phyloP scores from a whole-genome alignment of 2,888 invertebrate genomes.

The Oxycera nigricornis region DNA sequence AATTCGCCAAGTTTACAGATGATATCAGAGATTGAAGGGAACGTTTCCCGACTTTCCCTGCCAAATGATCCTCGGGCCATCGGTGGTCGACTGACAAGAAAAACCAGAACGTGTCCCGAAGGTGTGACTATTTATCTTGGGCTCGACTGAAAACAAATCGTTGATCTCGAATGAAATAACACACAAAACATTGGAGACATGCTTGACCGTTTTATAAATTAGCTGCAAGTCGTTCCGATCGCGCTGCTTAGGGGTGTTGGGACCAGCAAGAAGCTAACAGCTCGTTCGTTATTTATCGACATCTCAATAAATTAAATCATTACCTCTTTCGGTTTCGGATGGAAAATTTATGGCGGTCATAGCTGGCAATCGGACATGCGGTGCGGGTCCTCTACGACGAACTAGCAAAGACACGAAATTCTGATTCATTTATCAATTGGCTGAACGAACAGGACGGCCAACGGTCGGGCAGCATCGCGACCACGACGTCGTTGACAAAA shows the following conservation, averaged over 20 bases:
- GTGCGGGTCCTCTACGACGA: conserved; percentile 20
- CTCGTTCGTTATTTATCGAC: conserved; percentile 53
- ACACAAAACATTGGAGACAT: conserved; percentile 34
- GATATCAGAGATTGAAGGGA: not conserved
- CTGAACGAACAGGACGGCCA: not conserved
- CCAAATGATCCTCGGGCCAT: not conserved
- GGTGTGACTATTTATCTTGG: conserved; percentile 3
- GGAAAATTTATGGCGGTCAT: conserved; percentile 47
- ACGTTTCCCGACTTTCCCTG: not conserved
- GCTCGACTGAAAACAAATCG: conserved; percentile 20
- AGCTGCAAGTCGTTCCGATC: conserved; percentile 7
- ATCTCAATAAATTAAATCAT: conserved; percentile 57
- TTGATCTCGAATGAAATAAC: conserved; percentile 12
- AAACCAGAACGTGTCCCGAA: not conserved
- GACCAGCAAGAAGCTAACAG: conserved; percentile 23
- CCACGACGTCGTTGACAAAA: not conserved
- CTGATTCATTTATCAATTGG: conserved; percentile 28
- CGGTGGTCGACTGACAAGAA: not conserved
- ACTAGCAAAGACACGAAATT: conserved; percentile 26
- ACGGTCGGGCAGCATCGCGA: not conserved
- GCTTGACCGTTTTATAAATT: conserved; percentile 33
- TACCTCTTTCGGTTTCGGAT: conserved; percentile 51
- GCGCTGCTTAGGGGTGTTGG: not conserved
- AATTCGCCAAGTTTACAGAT: not conserved
- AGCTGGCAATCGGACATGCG: conserved; percentile 43